Evolutionary conservation across 2,888 invertebrate genomes (phyloP).

Genomic region (Heliconius cydno): DNA sequence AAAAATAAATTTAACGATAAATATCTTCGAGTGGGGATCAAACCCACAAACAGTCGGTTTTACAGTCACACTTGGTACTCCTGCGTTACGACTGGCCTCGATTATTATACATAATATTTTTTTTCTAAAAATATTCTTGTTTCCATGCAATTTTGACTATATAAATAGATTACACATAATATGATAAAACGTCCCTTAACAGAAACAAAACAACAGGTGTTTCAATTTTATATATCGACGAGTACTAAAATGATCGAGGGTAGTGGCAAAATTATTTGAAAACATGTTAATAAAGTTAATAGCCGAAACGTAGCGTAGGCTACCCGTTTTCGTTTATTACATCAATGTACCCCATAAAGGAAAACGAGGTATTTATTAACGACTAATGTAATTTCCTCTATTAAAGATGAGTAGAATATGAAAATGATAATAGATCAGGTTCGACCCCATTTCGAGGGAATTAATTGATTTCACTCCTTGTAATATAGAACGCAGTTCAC

Average conservation of each 20-base stretch:
- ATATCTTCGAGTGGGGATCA: too few species aligned
- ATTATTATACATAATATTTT: too few species aligned
- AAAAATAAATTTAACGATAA: too few species aligned
- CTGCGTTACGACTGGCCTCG: too few species aligned
- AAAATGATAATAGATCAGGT: background rate
- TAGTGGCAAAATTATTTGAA: conserved; percentile 1
- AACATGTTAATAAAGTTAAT: conserved; percentile 16
- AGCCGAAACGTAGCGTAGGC: background rate
- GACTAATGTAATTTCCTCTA: background rate
- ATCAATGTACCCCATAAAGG: background rate
- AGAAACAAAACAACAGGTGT: conserved; percentile 6
- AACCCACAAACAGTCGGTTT: too few species aligned
- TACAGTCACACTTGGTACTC: too few species aligned
- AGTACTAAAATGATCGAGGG: background rate
- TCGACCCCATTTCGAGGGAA: background rate
- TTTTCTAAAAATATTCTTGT: too few species aligned
- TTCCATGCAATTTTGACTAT: background rate
- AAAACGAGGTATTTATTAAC: background rate
- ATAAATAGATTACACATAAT: background rate
- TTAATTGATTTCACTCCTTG: background rate
- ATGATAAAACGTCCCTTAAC: background rate
- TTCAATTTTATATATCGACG: background rate
- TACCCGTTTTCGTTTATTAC: background rate
- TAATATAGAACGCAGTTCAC: background rate
- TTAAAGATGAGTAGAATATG: background rate